Percentiles rank a stretch among this genome's conserved stretches.
phyloP scores from a whole-genome alignment of 1,140 invertebrate species.

The Drosophila mojavensis region DNA sequence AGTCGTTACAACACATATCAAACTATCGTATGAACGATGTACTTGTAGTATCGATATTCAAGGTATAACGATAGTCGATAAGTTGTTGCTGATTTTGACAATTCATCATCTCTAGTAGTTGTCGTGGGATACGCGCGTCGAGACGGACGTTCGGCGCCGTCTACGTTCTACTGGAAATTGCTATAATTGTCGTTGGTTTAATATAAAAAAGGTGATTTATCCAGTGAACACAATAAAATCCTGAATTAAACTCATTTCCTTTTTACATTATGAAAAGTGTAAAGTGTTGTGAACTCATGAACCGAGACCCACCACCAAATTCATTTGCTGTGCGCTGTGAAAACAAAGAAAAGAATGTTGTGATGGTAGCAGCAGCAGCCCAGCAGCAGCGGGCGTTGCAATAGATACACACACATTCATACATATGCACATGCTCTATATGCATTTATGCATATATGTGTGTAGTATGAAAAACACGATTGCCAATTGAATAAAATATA shows the following conservation, averaged over 20 bases:
- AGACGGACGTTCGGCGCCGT: slow-evolving; percentile 12
- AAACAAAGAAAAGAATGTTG: slow-evolving; percentile 59
- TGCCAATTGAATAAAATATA: slow-evolving; percentile 7
- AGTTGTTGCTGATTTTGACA: background rate
- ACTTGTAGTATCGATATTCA: background rate
- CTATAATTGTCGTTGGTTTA: slow-evolving; percentile 27
- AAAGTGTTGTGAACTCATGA: slow-evolving; percentile 3
- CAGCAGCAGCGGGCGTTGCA: slow-evolving; percentile 41
- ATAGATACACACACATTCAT: slow-evolving; percentile 41
- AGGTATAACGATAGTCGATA: background rate
- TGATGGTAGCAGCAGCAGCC: slow-evolving; percentile 33
- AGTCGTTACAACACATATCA: background rate
- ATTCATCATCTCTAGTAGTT: slow-evolving; percentile 4
- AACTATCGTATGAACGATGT: background rate
- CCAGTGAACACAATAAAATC: slow-evolving; percentile 24
- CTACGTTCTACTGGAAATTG: slow-evolving; percentile 17
- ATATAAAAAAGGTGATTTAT: slow-evolving; percentile 38
- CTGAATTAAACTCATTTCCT: slow-evolving; percentile 33
- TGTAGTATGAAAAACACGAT: slow-evolving; percentile 7
- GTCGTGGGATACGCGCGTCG: slow-evolving; percentile 41
- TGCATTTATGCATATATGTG: slow-evolving; percentile 5
- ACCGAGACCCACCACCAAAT: slow-evolving; percentile 32
- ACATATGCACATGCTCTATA: slow-evolving; percentile 19
- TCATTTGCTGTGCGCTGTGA: slow-evolving; percentile 10
- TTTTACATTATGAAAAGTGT: slow-evolving; percentile 4